phyloP scores from a whole-genome alignment of 2,113 vertebrate species.

The Pungitius pungitius region DNA sequence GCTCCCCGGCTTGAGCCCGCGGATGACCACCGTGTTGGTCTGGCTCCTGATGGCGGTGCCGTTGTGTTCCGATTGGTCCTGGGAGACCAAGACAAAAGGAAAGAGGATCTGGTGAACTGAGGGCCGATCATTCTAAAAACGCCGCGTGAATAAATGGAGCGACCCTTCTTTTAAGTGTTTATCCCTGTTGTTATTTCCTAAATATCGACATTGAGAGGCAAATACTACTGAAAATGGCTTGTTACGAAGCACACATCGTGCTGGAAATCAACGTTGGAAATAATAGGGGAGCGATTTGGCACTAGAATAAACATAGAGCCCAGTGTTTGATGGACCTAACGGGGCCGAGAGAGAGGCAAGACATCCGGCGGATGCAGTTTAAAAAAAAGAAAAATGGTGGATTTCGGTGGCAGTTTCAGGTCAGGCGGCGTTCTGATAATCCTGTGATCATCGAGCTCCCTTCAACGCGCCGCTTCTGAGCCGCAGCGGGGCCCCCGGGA shows the following conservation, averaged over 20 bases:
- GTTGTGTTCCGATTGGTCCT: conserved; percentile 94
- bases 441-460: conserved; percentile 40
- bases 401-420: conserved; percentile 71
- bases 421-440: conserved; percentile 62
- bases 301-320: conserved; percentile 17
- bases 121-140: too few relatives aligned
- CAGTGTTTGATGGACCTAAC: conserved; percentile 24
- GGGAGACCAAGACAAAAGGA: not conserved
- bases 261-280: too few relatives aligned
- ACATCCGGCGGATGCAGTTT: conserved; percentile 13
- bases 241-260: not conserved
- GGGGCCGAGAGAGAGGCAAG: conserved; percentile 1
- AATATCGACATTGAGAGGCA: not conserved
- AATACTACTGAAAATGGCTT: not conserved
- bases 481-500: conserved; percentile 59
- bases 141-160: too few relatives aligned
- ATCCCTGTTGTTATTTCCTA: not conserved
- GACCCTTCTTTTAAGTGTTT: not conserved
- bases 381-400: conserved; percentile 18
- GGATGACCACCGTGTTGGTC: conserved; percentile 94
- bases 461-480: conserved; percentile 68
- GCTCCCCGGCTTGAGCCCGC: conserved; percentile 91
- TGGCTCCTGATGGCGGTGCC: conserved; percentile 90
- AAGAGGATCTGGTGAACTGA: too few relatives aligned
- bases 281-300: not conserved